Base-by-base conservation (phyloP, 2,113 vertebrate genomes). In the Hiodon alosoides region DNA sequence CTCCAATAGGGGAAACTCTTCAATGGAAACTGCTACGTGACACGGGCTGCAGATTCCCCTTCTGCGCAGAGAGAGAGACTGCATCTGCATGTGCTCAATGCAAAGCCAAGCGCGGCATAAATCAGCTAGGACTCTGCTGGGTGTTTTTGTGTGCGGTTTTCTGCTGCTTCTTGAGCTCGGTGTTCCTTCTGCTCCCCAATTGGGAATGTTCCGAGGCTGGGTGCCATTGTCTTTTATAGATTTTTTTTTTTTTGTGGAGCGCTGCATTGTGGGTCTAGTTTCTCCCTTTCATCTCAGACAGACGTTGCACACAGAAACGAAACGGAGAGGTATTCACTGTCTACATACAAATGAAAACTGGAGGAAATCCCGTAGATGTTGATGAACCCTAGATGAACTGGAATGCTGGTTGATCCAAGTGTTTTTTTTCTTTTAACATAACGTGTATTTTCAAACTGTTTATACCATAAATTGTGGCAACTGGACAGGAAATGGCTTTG, bases 401-500 rank as follows among this genome's bases (percentile, higher is more conserved):
- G 31, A 31, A 31, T 31, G 31, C 31, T 31, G 31, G 31, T 31
- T 2, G 31, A 31, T 31, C 0, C 31, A 31, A 31, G 31, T 31
- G 31, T 31, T 48, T 57, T 50, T 7, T n/a, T 46, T 74, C 78
- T 77, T 73, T 72, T 67, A 14, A 57, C 59, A 64, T 58, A 60
- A 6, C 48, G 16, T 68, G 5, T 2, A 48, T 67, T 14, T 58
- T n/a, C 71, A 55, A 70, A 68, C 62, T 79, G 80, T 83, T 81
- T 82, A 77, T 73, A 11, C 76, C 67, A 31, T 11, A 0, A 71
- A 51, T 55, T 69, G 47, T 64, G 72, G 31, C 73, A 46, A 11
- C 17, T 16, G 46, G 61, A 72, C 16, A 80, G 81, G 77, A 81
- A 79, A 75, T 1, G 4, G 60, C 77, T 81, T 83, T 81, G 72